Base-by-base conservation (phyloP, 92 coral and sea anemone species). In the Galaxea fascicularis region DNA sequence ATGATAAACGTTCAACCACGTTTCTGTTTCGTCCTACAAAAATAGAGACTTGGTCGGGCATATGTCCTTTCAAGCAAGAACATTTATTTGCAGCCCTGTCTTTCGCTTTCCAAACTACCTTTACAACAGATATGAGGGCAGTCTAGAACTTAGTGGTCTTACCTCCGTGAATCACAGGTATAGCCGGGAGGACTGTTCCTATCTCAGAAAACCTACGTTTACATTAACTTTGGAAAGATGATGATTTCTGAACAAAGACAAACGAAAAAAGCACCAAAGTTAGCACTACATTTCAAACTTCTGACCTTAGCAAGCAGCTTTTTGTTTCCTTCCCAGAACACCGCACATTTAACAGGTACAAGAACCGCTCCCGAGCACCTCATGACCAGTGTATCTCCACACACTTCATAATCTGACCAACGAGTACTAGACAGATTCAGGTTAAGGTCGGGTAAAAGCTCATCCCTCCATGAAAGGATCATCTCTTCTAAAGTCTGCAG, bases 321-420 rank as follows among this genome's bases (percentile, higher is more conserved):
- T 74, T 71, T 56, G 69, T 80, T 87, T 21, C 86, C 87, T 27
- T 83, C 84, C 71, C 76, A 73, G 58, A 47, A 58, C 77, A 75
- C 47, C 24, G 89, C 90, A 29, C 89, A 89, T 79, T 86, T 90
- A 4, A 94, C 95, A 15, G 98, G 95, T 5, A 94, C 68, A n/a
- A 90, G 82, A 21, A 85, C 89, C 14, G 94, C 92, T 35, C 93
- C 94, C 2, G 92, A 90, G 21, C 86, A 80, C 17, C 80, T 74
- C 22, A 89, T 53, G 46, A 76, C 85, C 72, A 94, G 18, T 21
- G 68, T 20, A 4, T 71, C 65, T 9, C 92, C 93, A 78, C 95
- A 92, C 57, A 90, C 88, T 58, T 89, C 94, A 26, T 94, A 94
- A 70, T 94, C 95, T 26, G 74, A 77, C 98, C 98, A 94, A 60